Conservation (phyloP, 2,888 invertebrate genomes). For the Agrilus biguttatus region DNA sequence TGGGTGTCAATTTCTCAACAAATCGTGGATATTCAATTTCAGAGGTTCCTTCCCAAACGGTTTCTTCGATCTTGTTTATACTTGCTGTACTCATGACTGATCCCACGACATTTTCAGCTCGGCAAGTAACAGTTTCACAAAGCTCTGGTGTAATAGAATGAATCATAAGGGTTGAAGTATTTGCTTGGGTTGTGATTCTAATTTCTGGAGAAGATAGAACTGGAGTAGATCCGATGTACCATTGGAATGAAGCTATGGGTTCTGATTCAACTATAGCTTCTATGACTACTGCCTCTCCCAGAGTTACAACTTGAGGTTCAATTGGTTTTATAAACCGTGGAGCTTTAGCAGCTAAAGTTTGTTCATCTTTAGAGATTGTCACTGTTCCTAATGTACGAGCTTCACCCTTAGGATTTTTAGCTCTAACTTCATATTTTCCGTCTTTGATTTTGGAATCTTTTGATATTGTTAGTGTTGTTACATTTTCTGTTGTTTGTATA, state of each 20-base stretch:
- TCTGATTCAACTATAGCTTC: conserved; percentile 63
- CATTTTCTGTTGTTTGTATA: conserved; percentile 44
- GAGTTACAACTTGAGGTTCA: conserved; percentile 50
- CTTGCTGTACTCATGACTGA: conserved; percentile 76
- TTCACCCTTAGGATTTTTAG: conserved; percentile 63
- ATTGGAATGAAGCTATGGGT: conserved; percentile 73
- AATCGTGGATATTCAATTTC: conserved; percentile 64
- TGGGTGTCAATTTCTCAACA: conserved; percentile 52
- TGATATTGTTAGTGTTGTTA: conserved; percentile 48
- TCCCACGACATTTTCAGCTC: conserved; percentile 81
- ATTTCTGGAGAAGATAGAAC: conserved; percentile 54
- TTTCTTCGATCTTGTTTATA: conserved; percentile 44
- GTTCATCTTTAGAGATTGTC: conserved; percentile 49
- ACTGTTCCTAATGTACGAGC: conserved; percentile 71
- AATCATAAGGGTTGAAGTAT: conserved; percentile 66
- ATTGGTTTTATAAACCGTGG: conserved; percentile 62
- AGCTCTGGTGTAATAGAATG: conserved; percentile 54
- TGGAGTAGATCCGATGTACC: conserved; percentile 66
- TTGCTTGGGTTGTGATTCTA: conserved; percentile 58
- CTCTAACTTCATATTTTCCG: conserved; percentile 79
- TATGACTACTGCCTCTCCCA: conserved; percentile 64
- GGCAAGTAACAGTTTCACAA: conserved; percentile 67
- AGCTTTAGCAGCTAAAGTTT: conserved; percentile 45
- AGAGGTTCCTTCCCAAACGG: conserved; percentile 40
- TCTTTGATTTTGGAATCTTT: conserved; percentile 59